phyloP scores from a whole-genome alignment of 1,140 invertebrate species.

The Plodia interpunctella region DNA sequence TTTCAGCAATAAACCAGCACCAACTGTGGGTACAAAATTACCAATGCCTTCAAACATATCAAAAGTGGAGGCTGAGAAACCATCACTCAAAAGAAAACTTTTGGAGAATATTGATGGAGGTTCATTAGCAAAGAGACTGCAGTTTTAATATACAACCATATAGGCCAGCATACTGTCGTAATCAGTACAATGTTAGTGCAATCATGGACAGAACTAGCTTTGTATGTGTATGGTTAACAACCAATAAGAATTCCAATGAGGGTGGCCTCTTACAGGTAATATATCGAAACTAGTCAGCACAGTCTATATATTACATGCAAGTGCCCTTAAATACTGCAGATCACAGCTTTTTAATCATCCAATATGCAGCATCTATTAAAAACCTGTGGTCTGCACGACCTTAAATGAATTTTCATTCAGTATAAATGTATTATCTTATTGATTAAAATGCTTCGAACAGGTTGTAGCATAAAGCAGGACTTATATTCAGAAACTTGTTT shows the following conservation, averaged over 20 bases:
- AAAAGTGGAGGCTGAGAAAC: slow-evolving; percentile 79
- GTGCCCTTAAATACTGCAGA: no score
- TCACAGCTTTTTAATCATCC: not conserved
- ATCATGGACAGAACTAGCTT: slow-evolving; percentile 23
- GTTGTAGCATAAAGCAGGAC: slow-evolving; percentile 16
- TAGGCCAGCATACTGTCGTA: slow-evolving; percentile 23
- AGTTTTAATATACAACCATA: slow-evolving; percentile 70
- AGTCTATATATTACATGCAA: not conserved
- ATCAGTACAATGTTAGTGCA: slow-evolving; percentile 41
- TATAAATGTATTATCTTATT: not conserved
- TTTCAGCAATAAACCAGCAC: slow-evolving; percentile 91
- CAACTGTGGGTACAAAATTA: slow-evolving; percentile 87
- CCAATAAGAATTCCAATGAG: no score
- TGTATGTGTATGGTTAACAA: slow-evolving; percentile 11
- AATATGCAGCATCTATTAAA: not conserved
- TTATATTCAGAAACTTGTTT: slow-evolving; percentile 12
- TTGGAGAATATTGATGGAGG: slow-evolving; percentile 84
- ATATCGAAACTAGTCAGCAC: no score
- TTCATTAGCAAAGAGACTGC: slow-evolving; percentile 81
- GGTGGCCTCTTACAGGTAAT: no score
- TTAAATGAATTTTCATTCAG: no score
- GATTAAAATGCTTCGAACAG: not conserved
- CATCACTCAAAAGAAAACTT: slow-evolving; percentile 86
- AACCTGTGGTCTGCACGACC: not conserved
- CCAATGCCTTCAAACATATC: slow-evolving; percentile 85